Base-by-base conservation (phyloP, 2,113 vertebrate species). In the Ceratotherium simum region DNA sequence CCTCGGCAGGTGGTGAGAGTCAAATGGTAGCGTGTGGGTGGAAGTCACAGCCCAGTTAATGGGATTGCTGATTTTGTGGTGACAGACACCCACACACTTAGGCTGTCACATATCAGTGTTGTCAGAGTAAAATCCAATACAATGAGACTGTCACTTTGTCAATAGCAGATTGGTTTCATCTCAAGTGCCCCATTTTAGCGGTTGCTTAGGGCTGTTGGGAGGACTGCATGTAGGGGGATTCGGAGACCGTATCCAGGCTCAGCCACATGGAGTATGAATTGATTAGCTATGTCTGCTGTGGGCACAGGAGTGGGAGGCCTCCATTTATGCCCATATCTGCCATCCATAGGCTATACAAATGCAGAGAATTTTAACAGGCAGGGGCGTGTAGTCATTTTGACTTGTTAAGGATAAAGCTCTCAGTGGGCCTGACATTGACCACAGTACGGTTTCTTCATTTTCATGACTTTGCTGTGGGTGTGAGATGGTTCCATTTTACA, bases 141-240 rank as follows among this genome's bases (percentile, higher is more conserved):
- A 4, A 2, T 18, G 13, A 9, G 8, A 16, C 25, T 48, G 16
- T 48, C 48, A 39, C 17, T 36, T n/a, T 0, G 1, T 51, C 58
- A 46, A 31, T 11, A 54, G 80, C 51, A 42, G 42, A 33, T 18
- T 25, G 69, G 39, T 16, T 51, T 67, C 27, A 29, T n/a, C 6
- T 46, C 18, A 4, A 18, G 0, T 3, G 27, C 29, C 46, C 18
- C 25, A 13, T 72, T n/a, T 21, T 60, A 67, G 82, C 18, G 9
- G 58, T 25, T 87, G 9, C 76, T 69, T 20, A 31, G 67, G 36
- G 39, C 72, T 79, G 36, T 70, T 31, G 16, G 2, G 21, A 58
- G 7, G 39, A 46, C 54, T 67, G 23, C 48, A 18, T 46, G 73
- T 29, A 87, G 87, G 67, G 64, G 88, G 39, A 42, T 76, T 36